Evolutionary conservation across 2,888 invertebrate genomes (phyloP).

Genomic region (Tholera decimalis): DNA sequence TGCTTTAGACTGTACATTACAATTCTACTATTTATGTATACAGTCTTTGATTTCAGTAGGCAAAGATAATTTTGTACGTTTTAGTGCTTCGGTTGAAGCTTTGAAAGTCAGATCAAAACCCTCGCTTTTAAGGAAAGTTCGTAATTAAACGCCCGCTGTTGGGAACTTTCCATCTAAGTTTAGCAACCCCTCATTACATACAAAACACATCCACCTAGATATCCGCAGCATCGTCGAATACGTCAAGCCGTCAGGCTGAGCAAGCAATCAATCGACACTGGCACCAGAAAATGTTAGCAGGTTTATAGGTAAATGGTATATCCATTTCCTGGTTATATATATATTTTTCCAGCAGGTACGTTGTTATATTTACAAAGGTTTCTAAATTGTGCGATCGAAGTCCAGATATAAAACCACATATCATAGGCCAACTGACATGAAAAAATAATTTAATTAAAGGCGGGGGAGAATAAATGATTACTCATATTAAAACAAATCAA

Average conservation of each 20-base stretch:
- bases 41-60: constrained; percentile 48
- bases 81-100: constrained; percentile 26
- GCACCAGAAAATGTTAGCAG: constrained; percentile 8
- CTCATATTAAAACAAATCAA: not conserved
- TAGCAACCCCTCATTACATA: constrained; percentile 4
- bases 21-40: constrained; percentile 58
- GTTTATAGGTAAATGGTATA: not conserved
- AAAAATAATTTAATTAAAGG: not conserved
- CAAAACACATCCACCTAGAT: constrained; percentile 20
- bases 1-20: constrained; percentile 52
- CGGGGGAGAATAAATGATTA: not conserved
- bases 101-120: constrained; percentile 26
- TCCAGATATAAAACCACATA: not conserved
- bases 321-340: not conserved
- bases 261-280: constrained; percentile 24
- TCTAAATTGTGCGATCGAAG: not conserved
- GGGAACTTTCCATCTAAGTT: constrained; percentile 14
- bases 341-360: not conserved
- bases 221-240: constrained; percentile 19
- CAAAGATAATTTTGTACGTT: constrained; percentile 48
- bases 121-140: constrained; percentile 23
- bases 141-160: constrained; percentile 25
- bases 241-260: constrained; percentile 11
- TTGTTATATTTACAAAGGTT: not conserved
- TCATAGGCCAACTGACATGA: not conserved